Conservation (phyloP, 2,797 vertebrate species). For the Ispidina picta region DNA sequence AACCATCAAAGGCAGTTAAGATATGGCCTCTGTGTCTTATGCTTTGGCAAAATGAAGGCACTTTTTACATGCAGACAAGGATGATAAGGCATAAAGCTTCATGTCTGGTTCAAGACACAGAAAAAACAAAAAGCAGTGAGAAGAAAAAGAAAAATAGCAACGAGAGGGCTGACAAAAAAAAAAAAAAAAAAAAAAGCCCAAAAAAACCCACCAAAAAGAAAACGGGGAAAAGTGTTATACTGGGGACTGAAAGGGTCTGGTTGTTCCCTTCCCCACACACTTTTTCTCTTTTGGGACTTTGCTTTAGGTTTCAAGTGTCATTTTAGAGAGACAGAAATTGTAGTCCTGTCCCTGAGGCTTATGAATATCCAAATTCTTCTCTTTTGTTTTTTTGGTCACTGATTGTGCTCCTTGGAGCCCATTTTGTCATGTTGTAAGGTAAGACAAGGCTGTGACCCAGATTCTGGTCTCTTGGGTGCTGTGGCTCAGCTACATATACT, state of each 20-base stretch:
- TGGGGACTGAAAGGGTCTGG: not conserved
- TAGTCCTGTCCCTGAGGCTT: not conserved
- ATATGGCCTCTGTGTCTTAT: not conserved
- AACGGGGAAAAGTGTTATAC: not conserved
- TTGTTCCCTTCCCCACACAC: not conserved
- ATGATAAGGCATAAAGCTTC: not conserved
- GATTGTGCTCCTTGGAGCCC: not conserved
- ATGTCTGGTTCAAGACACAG: not conserved
- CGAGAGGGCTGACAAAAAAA: not conserved
- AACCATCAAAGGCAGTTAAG: not conserved
- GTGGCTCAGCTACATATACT: slow-evolving; percentile 58
- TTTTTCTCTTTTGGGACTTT: not conserved
- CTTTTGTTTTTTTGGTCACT: slow-evolving; percentile 49
- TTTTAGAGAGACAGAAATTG: not conserved
- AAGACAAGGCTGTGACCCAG: slow-evolving; percentile 65
- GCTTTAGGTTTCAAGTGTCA: not conserved
- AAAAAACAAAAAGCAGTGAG: not conserved
- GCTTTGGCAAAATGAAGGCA: not conserved
- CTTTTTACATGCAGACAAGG: not conserved
- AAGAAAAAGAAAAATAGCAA: not conserved
- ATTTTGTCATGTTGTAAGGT: slow-evolving; percentile 50
- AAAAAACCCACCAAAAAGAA: too few relatives aligned
- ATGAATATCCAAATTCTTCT: not conserved
- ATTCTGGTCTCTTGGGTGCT: slow-evolving; percentile 66
- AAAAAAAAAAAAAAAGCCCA: not conserved